Percentiles rank a stretch among this genome's conserved stretches.
Evolutionary conservation across 2,113 vertebrate species (phyloP).

Genomic region (Syngnathoides biaculeatus): DNA sequence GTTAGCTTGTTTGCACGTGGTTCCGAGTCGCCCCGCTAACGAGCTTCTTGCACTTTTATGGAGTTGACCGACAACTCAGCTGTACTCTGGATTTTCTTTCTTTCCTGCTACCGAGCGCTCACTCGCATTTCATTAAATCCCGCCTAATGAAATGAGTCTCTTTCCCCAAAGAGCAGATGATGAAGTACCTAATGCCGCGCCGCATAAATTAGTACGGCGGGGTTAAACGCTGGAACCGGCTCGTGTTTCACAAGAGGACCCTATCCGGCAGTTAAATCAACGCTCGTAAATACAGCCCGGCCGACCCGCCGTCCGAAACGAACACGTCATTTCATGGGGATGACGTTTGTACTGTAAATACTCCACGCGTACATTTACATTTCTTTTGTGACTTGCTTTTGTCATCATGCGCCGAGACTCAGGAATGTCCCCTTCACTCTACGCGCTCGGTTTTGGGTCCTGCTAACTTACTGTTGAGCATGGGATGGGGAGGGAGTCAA

Average conservation of each 20-base stretch:
- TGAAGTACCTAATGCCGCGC: conserved; percentile 90
- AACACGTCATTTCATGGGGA: conserved; percentile 29
- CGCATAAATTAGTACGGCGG: conserved; percentile 98
- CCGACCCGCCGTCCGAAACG: conserved; percentile 55
- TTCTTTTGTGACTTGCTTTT: not conserved
- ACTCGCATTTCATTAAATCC: conserved; percentile 99
- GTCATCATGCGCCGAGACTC: not conserved
- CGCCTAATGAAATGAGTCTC: conserved; percentile 98
- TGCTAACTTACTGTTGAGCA: not conserved
- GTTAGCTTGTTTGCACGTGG: conserved; percentile 4
- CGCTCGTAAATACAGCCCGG: conserved; percentile 94
- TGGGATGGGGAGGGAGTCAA: not conserved
- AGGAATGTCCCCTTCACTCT: not conserved
- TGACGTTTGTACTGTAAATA: conserved; percentile 15
- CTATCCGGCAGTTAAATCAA: conserved; percentile 98
- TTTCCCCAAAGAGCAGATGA: conserved; percentile 98
- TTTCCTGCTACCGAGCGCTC: conserved; percentile 96
- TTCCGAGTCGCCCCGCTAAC: conserved; percentile 3
- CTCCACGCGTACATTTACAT: not conserved
- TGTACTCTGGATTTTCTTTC: conserved; percentile 81
- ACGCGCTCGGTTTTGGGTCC: not conserved
- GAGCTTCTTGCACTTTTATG: conserved; percentile 4
- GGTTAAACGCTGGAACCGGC: conserved; percentile 99
- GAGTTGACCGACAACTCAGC: conserved; percentile 6
- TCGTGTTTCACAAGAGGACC: conserved; percentile 98